These are phyloP conservation scores for Eustalomyia histrio DNA, from an alignment of 2,888 invertebrate species.

Conservation along the genomic window DNA sequence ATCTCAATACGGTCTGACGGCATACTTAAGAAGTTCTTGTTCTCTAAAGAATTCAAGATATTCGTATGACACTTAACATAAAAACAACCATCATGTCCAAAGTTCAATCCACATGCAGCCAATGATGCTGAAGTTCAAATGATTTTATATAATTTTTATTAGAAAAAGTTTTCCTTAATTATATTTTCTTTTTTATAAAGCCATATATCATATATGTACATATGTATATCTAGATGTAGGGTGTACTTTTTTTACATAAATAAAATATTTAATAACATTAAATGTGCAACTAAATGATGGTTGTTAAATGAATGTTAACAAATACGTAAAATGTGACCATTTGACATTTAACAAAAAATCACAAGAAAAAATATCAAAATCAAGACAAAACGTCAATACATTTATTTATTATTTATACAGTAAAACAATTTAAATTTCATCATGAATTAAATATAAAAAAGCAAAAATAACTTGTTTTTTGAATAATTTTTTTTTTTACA, in stretches of 20 bases:
- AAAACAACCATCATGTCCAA: too few relatives aligned
- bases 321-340: constrained; percentile 1
- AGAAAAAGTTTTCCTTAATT: too few relatives aligned
- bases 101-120: too few relatives aligned
- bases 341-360: constrained; percentile 27
- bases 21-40: too few relatives aligned
- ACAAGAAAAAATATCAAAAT: background rate
- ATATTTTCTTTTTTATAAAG: too few relatives aligned
- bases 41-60: too few relatives aligned
- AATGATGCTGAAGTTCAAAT: too few relatives aligned
- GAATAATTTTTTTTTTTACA: background rate
- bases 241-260: background rate
- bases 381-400: constrained; percentile 1
- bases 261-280: background rate
- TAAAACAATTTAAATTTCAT: background rate
- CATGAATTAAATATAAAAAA: constrained; percentile 10
- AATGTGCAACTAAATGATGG: background rate
- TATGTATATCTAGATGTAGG: background rate
- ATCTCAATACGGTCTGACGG: too few relatives aligned
- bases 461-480: background rate
- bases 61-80: too few relatives aligned
- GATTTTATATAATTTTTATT: too few relatives aligned
- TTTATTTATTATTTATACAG: background rate
- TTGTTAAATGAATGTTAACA: constrained; percentile 1
- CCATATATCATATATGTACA: too few relatives aligned